Evolutionary conservation across 2,888 invertebrate genomes (phyloP), one percentile per base, ranked within the genome.

Genomic region (Archips xylosteana): DNA sequence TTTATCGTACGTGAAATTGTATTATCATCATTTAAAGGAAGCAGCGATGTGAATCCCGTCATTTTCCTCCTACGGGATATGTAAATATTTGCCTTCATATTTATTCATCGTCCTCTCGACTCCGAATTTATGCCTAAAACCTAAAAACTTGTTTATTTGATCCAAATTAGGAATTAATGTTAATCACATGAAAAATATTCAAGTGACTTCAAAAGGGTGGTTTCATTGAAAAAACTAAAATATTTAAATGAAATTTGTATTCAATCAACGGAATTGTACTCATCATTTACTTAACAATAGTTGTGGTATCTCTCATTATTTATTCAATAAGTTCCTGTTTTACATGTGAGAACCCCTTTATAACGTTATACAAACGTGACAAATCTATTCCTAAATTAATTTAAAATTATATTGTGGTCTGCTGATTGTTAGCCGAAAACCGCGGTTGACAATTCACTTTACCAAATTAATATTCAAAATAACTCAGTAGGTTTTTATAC

Each of bases 51-150:
- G 64, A 15, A 70, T 64, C 57, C 23, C 9, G 49, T 5, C 45
- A 67, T 57, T 15, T 42, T 3, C 54, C 54, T 65, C 64, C 54
- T 32, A 65, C 65, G 65, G 10, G 59, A 69, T 59, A 65, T 65
- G 59, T 60, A 39, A 70, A 71, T 71, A 39, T 64, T 45, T 54
- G 42, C 15, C 6, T 47, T 71, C 71, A 65, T 71, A 49, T 71
- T 65, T 60, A 71, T 71, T 71, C 71, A 64, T 57, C 39, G 59
- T 34, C 10, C 45, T 57, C 32, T 10, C 3, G 1, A 51, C 23
- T 54, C 49, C n/a, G 6, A 32, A 15, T n/a, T 39, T n/a, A 8
- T n/a, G 60, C 60, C 39, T 60, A 1, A 34, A 23, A 61, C 15
- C 34, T n/a, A 59, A 23, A 51, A 47, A 61, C 42, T 61, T 61